Evolutionary conservation across 2,888 invertebrate species (phyloP).

Genomic region (Baccha elongata): DNA sequence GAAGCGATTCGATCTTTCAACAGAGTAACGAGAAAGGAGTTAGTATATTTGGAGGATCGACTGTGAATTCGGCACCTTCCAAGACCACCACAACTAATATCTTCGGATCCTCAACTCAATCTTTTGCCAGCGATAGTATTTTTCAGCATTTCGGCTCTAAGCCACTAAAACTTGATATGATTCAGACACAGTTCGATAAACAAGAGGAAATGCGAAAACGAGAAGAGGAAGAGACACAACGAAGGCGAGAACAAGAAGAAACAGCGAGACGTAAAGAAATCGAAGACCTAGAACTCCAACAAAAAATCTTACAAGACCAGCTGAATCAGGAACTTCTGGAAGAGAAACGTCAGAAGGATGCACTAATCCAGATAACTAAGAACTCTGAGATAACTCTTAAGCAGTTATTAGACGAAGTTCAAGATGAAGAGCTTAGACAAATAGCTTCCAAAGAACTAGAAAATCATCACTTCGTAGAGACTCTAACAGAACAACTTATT

Average conservation of each 20-base stretch:
- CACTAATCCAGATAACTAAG: not conserved
- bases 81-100: slow-evolving; percentile 13
- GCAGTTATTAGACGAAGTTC: slow-evolving; percentile 66
- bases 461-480: slow-evolving; percentile 74
- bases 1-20: slow-evolving; percentile 10
- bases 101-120: slow-evolving; percentile 37
- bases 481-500: slow-evolving; percentile 69
- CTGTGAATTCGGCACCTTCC: slow-evolving; percentile 60
- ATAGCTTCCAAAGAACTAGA: slow-evolving; percentile 76
- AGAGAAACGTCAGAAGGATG: slow-evolving; percentile 16
- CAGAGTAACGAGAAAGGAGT: slow-evolving; percentile 1
- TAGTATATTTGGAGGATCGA: slow-evolving; percentile 68
- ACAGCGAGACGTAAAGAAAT: slow-evolving; percentile 48
- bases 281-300: slow-evolving; percentile 55
- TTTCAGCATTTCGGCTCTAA: slow-evolving; percentile 72
- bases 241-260: slow-evolving; percentile 74
- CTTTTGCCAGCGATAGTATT: slow-evolving; percentile 59
- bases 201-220: slow-evolving; percentile 40
- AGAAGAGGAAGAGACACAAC: slow-evolving; percentile 75
- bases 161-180: slow-evolving; percentile 24
- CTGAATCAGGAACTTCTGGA: slow-evolving; percentile 26
- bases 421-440: slow-evolving; percentile 73
- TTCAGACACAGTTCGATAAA: not conserved
- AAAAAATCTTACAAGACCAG: slow-evolving; percentile 14
- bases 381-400: slow-evolving; percentile 26